Evolutionary conservation across 1,140 invertebrate species (phyloP).

Genomic region (Micrasema minimum): DNA sequence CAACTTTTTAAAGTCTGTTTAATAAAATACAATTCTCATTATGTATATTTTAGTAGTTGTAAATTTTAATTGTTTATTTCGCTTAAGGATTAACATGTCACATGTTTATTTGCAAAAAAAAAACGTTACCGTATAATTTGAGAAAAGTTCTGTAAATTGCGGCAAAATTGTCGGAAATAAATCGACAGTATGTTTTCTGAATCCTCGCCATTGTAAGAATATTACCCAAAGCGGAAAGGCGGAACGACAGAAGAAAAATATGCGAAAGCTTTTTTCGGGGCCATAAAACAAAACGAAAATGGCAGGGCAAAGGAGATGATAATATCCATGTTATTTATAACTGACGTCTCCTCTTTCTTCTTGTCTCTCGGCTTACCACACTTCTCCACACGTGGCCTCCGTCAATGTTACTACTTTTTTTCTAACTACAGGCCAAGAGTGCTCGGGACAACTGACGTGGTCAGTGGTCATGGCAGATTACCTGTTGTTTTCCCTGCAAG

Average conservation of each 20-base stretch:
- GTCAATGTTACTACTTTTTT: too few species aligned
- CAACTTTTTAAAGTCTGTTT: too few species aligned
- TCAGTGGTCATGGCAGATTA: too few species aligned
- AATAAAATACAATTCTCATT: too few species aligned
- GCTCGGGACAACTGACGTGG: too few species aligned
- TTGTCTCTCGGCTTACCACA: not conserved
- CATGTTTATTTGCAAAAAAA: not conserved
- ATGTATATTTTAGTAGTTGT: too few species aligned
- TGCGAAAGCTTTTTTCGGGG: conserved; percentile 45
- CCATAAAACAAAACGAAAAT: conserved; percentile 53
- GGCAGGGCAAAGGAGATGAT: conserved; percentile 49
- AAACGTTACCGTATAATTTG: too few species aligned
- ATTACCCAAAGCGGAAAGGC: conserved; percentile 41
- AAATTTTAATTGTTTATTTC: too few species aligned
- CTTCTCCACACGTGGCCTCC: not conserved
- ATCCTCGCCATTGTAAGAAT: conserved; percentile 45
- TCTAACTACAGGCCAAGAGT: too few species aligned
- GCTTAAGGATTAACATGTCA: too few species aligned
- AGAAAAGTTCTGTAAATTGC: too few species aligned
- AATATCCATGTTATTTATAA: conserved; percentile 54
- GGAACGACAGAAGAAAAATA: conserved; percentile 34
- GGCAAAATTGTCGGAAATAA: conserved; percentile 35
- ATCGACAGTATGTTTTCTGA: conserved; percentile 44
- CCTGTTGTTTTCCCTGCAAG: too few species aligned
- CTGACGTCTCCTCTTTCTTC: conserved; percentile 40